phyloP scores from a whole-genome alignment of 2,797 vertebrate genomes.

The Oceanodroma leucorhoa region DNA sequence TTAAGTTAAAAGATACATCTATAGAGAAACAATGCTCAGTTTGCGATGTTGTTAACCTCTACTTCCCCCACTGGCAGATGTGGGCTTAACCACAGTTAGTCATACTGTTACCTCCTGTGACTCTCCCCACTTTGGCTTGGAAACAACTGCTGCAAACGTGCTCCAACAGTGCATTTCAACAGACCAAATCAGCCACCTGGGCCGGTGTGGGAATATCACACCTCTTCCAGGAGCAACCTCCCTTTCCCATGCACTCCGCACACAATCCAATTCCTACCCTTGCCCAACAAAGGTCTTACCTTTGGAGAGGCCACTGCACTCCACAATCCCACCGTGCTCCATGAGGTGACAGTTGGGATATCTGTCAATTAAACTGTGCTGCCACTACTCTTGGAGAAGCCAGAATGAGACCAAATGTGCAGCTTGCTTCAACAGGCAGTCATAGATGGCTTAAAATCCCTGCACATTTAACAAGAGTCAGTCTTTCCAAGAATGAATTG shows the following conservation, averaged over 20 bases:
- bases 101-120: background rate
- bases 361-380: background rate
- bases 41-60: background rate
- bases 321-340: fast-evolving
- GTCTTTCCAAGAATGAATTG: background rate
- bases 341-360: background rate
- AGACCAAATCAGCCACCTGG: background rate
- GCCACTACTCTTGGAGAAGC: background rate
- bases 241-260: background rate
- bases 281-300: fast-evolving
- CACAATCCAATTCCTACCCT: too few species aligned
- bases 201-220: background rate
- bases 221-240: background rate
- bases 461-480: background rate
- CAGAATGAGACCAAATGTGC: background rate
- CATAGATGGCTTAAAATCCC: background rate
- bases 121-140: background rate
- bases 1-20: background rate
- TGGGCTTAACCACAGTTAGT: background rate
- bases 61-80: background rate
- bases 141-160: background rate
- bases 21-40: background rate
- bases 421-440: background rate
- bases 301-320: background rate
- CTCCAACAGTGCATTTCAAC: fast-evolving